These are phyloP conservation scores for Rhagonycha fulva DNA, from an alignment of 2,888 invertebrate genomes.

Conservation along the genomic window DNA sequence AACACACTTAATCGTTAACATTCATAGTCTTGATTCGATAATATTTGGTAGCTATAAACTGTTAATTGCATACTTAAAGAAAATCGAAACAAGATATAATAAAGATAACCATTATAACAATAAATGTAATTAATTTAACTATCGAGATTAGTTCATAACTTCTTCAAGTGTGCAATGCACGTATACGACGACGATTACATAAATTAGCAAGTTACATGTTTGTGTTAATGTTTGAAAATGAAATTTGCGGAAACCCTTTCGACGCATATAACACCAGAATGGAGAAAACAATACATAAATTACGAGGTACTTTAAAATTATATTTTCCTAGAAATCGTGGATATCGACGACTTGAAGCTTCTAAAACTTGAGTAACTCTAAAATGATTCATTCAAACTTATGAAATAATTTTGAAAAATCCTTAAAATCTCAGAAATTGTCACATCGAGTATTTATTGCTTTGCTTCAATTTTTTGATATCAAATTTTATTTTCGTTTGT, in stretches of 20 bases:
- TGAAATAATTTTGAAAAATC: not conserved
- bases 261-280: constrained; percentile 90
- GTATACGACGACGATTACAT: not conserved
- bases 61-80: not conserved
- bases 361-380: not conserved
- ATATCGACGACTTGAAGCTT: not conserved
- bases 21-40: not conserved
- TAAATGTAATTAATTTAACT: constrained; percentile 7
- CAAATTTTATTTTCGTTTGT: not conserved
- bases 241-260: constrained; percentile 89
- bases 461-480: not conserved
- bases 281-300: constrained; percentile 85
- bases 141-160: constrained; percentile 16
- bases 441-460: not conserved
- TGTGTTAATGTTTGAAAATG: constrained; percentile 58
- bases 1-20: constrained; percentile 10
- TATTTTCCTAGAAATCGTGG: not conserved
- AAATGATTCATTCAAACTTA: not conserved
- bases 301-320: constrained; percentile 62
- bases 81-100: constrained; percentile 3
- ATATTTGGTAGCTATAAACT: not conserved
- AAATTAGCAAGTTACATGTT: not conserved
- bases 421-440: not conserved
- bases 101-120: constrained; percentile 17
- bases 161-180: constrained; percentile 18